A percentile compares a stretch with the other conserved stretches of the same genome.
These are phyloP conservation scores for Varanus salvator DNA, from an alignment of 2,113 vertebrate species.

Conservation along the genomic window DNA sequence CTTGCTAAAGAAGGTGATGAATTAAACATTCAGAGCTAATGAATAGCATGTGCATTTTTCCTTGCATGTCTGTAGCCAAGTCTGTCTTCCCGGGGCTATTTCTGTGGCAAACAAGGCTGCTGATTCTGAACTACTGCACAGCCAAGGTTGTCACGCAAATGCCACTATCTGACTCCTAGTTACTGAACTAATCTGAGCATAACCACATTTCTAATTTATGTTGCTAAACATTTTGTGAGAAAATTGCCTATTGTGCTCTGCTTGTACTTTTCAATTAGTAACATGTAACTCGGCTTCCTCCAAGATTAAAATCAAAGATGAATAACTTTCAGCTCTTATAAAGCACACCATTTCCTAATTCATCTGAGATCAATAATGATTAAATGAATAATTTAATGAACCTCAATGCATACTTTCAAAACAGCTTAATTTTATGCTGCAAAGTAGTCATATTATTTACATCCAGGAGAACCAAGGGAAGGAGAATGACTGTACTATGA, in stretches of 20 bases:
- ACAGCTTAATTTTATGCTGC: slow-evolving; percentile 49
- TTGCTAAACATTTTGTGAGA: slow-evolving; percentile 55
- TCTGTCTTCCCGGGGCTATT: too few species aligned
- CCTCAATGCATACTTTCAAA: slow-evolving; percentile 32
- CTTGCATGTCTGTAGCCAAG: not conserved
- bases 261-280: slow-evolving; percentile 59
- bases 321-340: slow-evolving; percentile 56
- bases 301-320: slow-evolving; percentile 68
- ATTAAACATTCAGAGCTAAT: not conserved
- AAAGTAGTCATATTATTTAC: slow-evolving; percentile 31
- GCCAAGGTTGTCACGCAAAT: not conserved
- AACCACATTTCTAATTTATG: slow-evolving; percentile 44
- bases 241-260: slow-evolving; percentile 55
- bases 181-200: slow-evolving; percentile 13
- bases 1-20: not conserved
- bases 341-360: slow-evolving; percentile 64
- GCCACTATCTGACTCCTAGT: not conserved
- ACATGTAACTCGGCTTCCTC: slow-evolving; percentile 44
- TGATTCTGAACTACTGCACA: not conserved
- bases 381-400: slow-evolving; percentile 74
- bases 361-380: slow-evolving; percentile 69
- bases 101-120: not conserved
- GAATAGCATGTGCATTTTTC: too few species aligned
- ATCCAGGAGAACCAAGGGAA: slow-evolving; percentile 1
- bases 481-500: not conserved